A percentile compares a stretch with the other conserved stretches of the same genome.
phyloP scores from a whole-genome alignment of 2,888 invertebrate genomes.

The Agrypnus murinus region DNA sequence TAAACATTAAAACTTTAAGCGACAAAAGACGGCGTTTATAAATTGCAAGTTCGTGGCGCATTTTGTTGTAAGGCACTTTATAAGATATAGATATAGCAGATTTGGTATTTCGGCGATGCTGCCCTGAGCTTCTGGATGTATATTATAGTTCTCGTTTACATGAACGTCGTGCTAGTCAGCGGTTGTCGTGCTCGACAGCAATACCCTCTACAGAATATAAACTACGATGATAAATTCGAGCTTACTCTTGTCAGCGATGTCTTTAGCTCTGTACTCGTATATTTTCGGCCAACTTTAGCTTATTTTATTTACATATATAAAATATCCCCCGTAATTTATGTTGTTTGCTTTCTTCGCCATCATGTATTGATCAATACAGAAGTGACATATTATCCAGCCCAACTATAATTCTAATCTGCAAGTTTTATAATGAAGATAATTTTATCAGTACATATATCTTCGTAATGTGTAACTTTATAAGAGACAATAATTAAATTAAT shows the following conservation, averaged over 20 bases:
- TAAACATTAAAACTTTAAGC: conserved; percentile 20
- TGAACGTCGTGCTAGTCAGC: conserved; percentile 48
- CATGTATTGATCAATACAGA: neutral
- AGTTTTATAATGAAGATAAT: too few species aligned
- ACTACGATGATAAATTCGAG: conserved; percentile 49
- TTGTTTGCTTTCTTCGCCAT: too few species aligned
- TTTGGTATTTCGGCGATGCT: conserved; percentile 44
- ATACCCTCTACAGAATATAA: conserved; percentile 46
- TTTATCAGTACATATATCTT: too few species aligned
- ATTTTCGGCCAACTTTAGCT: conserved; percentile 37
- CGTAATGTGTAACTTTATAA: too few species aligned
- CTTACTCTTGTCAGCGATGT: conserved; percentile 47
- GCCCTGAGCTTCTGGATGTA: conserved; percentile 40
- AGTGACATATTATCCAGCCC: neutral
- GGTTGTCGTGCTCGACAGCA: conserved; percentile 48
- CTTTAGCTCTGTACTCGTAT: conserved; percentile 40
- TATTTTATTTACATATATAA: conserved; percentile 39
- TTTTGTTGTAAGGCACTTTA: conserved; percentile 28
- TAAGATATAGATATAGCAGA: conserved; percentile 39
- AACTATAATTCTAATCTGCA: neutral
- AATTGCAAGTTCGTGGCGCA: conserved; percentile 32
- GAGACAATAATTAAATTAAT: too few species aligned
- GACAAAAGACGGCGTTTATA: conserved; percentile 26
- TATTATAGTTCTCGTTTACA: conserved; percentile 45
- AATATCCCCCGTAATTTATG: neutral